Percentiles rank a stretch among this genome's conserved stretches.
These are phyloP conservation scores for Cynodonichthys magdalenae DNA, from an alignment of 2,797 vertebrate species.

Conservation along the genomic window DNA sequence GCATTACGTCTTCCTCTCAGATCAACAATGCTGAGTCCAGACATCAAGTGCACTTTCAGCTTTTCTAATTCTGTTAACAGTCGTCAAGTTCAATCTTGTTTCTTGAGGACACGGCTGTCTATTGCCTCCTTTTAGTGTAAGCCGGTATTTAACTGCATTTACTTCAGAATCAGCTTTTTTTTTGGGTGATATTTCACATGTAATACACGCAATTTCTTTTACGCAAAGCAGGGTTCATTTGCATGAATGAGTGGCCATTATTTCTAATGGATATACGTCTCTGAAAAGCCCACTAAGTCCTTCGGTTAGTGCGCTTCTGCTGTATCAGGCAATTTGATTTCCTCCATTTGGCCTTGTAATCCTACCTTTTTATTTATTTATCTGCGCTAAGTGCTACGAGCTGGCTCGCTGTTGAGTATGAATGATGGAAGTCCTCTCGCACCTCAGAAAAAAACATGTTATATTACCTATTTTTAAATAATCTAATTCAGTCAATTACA, in stretches of 20 bases:
- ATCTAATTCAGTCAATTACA: not conserved
- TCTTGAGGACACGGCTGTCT: not conserved
- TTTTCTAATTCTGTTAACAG: conserved; percentile 42
- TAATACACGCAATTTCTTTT: conserved; percentile 5
- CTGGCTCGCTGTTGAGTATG: conserved; percentile 36
- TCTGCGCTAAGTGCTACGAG: conserved; percentile 65
- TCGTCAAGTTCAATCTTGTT: conserved; percentile 32
- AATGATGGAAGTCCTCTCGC: conserved; percentile 54
- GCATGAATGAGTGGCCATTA: conserved; percentile 20
- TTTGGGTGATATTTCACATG: conserved; percentile 15
- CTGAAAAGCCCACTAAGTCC: conserved; percentile 50
- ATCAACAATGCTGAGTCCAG: conserved; percentile 40
- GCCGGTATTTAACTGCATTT: conserved; percentile 4
- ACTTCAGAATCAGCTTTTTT: not conserved
- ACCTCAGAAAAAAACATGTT: conserved; percentile 22
- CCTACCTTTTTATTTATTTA: conserved; percentile 78
- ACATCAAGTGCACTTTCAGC: conserved; percentile 9
- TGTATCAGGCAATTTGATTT: conserved; percentile 76
- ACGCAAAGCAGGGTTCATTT: conserved; percentile 13
- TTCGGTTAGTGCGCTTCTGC: conserved; percentile 56
- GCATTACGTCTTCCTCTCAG: conserved; percentile 3
- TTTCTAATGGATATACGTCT: conserved; percentile 26
- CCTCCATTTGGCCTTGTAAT: conserved; percentile 77
- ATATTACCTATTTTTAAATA: conserved; percentile 22
- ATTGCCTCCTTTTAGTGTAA: not conserved